Percentiles rank a stretch among this genome's conserved stretches.
Conservation (phyloP, 1,140 invertebrate genomes). For the Macrosteles quadrilineatus region DNA sequence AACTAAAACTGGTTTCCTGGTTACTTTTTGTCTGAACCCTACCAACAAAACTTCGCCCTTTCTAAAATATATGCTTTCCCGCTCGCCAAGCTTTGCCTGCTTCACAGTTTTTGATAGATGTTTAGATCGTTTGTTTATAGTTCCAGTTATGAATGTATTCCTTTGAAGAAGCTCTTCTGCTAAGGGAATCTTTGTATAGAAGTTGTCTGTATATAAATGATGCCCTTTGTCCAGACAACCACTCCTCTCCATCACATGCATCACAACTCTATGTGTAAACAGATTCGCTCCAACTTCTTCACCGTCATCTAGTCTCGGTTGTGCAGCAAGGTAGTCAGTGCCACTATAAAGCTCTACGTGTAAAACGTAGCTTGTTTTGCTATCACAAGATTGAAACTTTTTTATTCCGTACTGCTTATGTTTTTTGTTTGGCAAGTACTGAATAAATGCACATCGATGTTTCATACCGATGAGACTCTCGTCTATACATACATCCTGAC, state of each 20-base stretch:
- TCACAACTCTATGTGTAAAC: slow-evolving; percentile 1
- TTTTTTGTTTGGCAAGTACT: slow-evolving; percentile 2
- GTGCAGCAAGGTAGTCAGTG: not conserved
- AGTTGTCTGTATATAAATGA: slow-evolving; percentile 8
- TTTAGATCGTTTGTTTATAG: slow-evolving; percentile 1
- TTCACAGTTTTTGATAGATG: not conserved
- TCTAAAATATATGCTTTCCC: not conserved
- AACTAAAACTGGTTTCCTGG: not conserved
- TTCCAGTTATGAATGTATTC: slow-evolving; percentile 11
- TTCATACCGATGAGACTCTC: slow-evolving; percentile 1
- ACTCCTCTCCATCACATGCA: not conserved
- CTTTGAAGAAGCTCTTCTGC: not conserved
- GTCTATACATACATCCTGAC: not conserved
- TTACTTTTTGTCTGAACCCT: not conserved
- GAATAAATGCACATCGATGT: not conserved
- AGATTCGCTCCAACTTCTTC: too few relatives aligned
- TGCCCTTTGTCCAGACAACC: not conserved
- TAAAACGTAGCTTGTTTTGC: not conserved
- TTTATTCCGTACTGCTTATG: slow-evolving; percentile 2
- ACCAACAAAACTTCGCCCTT: not conserved
- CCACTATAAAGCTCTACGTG: slow-evolving; percentile 13
- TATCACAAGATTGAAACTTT: slow-evolving; percentile 1
- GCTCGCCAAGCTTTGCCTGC: not conserved
- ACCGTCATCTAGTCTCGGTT: too few relatives aligned
- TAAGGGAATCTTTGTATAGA: slow-evolving; percentile 8